phyloP scores from a whole-genome alignment of 1,140 invertebrate species.

The Oedothorax gibbosus region DNA sequence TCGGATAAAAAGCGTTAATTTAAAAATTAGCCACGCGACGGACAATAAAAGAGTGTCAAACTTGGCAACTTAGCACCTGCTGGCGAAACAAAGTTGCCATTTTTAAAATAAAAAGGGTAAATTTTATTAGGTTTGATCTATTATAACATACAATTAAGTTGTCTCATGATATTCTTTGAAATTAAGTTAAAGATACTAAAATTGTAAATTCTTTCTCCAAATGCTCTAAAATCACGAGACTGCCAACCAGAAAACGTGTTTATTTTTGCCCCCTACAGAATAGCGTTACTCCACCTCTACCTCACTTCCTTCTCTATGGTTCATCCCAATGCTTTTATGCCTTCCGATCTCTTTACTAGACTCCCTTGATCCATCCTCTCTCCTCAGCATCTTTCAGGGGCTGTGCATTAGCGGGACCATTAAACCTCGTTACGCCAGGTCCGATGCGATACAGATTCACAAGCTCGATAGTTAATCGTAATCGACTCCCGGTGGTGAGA shows the following conservation, averaged over 20 bases:
- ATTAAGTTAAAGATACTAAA: too few relatives aligned
- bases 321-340: too few relatives aligned
- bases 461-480: constrained; percentile 35
- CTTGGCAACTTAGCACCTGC: too few relatives aligned
- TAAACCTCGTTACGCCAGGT: constrained; percentile 41
- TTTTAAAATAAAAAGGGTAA: background rate
- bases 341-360: too few relatives aligned
- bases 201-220: background rate
- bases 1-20: too few relatives aligned
- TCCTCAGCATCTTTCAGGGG: constrained; percentile 21
- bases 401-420: constrained; percentile 42
- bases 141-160: too few relatives aligned
- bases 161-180: too few relatives aligned
- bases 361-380: background rate
- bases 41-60: background rate
- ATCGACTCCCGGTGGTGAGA: constrained; percentile 14
- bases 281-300: too few relatives aligned
- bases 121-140: background rate
- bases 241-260: background rate
- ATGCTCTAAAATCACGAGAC: background rate
- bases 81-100: too few relatives aligned
- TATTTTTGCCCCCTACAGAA: background rate
- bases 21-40: background rate
- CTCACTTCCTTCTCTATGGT: too few relatives aligned
- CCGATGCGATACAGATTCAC: constrained; percentile 28